Evolutionary conservation across 2,888 invertebrate species (phyloP), one percentile per base, ranked within the genome.

Genomic region (Dugesia japonica): DNA sequence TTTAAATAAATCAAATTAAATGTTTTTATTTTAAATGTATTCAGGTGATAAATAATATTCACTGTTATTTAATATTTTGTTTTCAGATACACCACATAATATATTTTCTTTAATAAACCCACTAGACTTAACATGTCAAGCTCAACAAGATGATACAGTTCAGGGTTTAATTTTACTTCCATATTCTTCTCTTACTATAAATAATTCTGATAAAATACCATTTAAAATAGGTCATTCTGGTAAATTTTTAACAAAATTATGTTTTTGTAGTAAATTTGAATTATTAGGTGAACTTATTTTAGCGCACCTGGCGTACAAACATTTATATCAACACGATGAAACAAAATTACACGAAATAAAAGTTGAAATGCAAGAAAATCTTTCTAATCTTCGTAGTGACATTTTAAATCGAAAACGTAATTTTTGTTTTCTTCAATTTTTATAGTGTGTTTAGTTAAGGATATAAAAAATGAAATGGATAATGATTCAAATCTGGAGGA

Each of bases 151-250:
- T 56, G 4, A n/a, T 23, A 7, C 9, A 23, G 7, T n/a, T 56
- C 9, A 23, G 1, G 56, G 23, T 23, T 20, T 56, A 56, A 56
- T 56, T 56, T 56, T 56, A 56, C n/a, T 56, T 56, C 56, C 56
- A 56, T 56, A 56, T 56, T 13, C 56, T 9, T 20, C 56, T 23
- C 23, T 56, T 20, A 56, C 56, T n/a, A 23, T 56, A 4, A 56
- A 56, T 56, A 56, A 56, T 56, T 20, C 20, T 56, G 56, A 56
- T 56, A 56, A 56, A 56, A 56, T 56, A 13, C 56, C 56, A 20
- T 56, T 56, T 56, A 56, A 56, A 56, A 56, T 56, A 4, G 56
- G 56, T n/a, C 1, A 56, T 56, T 56, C 56, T n/a, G 56, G 56
- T 56, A 56, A 23, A 56, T 56, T n/a, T 56, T 38, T 13, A 17